phyloP scores from a whole-genome alignment of 2,888 invertebrate species.

The Polyploca ridens region DNA sequence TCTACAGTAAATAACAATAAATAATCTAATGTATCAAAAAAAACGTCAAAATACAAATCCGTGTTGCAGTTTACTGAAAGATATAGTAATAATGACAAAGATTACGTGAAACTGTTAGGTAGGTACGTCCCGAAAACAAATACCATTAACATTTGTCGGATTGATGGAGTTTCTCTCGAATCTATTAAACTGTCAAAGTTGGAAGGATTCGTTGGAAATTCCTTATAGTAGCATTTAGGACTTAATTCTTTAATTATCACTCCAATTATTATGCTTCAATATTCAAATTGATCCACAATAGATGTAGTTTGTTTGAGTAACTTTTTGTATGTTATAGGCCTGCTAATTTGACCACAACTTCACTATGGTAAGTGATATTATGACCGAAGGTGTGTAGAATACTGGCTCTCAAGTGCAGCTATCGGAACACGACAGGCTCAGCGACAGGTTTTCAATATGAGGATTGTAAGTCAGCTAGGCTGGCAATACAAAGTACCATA shows the following conservation, averaged over 20 bases:
- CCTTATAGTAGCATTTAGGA: background rate
- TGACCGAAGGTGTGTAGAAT: too few species aligned
- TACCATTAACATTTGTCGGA: conserved; percentile 3
- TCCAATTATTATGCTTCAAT: background rate
- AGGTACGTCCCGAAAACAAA: background rate
- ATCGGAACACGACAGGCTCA: too few species aligned
- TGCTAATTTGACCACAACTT: too few species aligned
- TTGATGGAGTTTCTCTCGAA: background rate
- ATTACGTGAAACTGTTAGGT: background rate
- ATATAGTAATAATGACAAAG: background rate
- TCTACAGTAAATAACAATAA: too few species aligned
- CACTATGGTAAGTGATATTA: too few species aligned
- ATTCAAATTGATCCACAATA: background rate
- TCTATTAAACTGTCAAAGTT: conserved; percentile 3
- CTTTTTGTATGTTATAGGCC: too few species aligned
- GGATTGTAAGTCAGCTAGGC: too few species aligned
- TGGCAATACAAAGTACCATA: too few species aligned
- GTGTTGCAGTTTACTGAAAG: background rate
- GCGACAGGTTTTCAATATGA: too few species aligned
- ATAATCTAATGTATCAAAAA: background rate
- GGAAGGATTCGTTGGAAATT: background rate
- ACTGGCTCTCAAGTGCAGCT: too few species aligned
- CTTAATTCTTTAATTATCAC: background rate
- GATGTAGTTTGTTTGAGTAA: too few species aligned
- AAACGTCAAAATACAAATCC: background rate